A percentile compares a stretch with the other conserved stretches of the same genome.
phyloP scores from a whole-genome alignment of 2,888 invertebrate genomes.

The Agrotis exclamationis region DNA sequence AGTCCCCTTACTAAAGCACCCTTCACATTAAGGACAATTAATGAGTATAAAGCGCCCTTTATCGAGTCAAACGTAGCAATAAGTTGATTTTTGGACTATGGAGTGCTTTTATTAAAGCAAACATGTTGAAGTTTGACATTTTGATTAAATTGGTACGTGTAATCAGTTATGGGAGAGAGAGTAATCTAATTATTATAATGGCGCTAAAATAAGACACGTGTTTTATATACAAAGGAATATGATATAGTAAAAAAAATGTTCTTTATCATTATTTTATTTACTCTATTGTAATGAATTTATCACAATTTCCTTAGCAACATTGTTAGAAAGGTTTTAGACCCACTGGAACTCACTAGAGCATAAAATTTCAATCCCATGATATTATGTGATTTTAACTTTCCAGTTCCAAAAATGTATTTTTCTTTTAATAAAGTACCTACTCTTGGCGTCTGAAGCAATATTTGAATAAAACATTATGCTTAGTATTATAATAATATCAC shows the following conservation, averaged over 20 bases:
- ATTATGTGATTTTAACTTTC: slow-evolving; percentile 61
- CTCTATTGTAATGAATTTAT: no score
- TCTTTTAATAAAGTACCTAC: slow-evolving; percentile 20
- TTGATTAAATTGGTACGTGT: slow-evolving; percentile 67
- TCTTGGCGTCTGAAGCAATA: slow-evolving; percentile 32
- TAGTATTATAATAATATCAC: not conserved
- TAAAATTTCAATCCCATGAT: slow-evolving; percentile 57
- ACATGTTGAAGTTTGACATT: slow-evolving; percentile 72
- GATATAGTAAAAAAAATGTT: not conserved
- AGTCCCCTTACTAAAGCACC: slow-evolving; percentile 81
- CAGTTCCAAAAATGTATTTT: slow-evolving; percentile 47
- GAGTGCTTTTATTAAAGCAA: slow-evolving; percentile 82
- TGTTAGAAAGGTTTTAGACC: no score
- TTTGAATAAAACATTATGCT: slow-evolving; percentile 48
- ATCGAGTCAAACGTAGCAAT: slow-evolving; percentile 85
- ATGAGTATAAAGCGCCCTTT: slow-evolving; percentile 87
- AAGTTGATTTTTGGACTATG: slow-evolving; percentile 84
- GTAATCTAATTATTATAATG: not conserved
- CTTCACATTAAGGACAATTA: slow-evolving; percentile 87
- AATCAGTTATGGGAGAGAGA: slow-evolving; percentile 23
- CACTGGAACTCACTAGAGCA: slow-evolving; percentile 41
- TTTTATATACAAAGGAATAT: not conserved
- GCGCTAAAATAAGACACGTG: not conserved
- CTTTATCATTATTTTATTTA: no score
- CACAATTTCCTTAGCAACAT: no score